Conservation (phyloP, 2,113 vertebrate species). For the Alectura lathami region DNA sequence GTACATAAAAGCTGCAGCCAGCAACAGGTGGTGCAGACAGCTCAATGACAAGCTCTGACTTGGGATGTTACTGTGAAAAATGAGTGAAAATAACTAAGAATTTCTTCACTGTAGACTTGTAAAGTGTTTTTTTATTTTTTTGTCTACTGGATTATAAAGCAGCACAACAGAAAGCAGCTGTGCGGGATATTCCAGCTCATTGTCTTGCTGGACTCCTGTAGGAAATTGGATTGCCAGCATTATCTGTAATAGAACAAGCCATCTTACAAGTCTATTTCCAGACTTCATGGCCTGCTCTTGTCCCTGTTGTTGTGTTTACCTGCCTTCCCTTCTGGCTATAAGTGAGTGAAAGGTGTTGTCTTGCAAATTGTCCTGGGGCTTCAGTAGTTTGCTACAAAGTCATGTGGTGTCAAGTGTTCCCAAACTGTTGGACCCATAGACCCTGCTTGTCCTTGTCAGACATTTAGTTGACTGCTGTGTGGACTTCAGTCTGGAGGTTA, state of each 20-base stretch:
- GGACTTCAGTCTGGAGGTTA: neutral
- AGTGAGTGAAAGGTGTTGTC: neutral
- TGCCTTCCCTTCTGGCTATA: accelerated
- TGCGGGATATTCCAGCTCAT: neutral
- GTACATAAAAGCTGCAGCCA: neutral
- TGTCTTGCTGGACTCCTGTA: neutral
- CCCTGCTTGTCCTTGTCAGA: neutral
- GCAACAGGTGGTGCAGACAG: slow-evolving; percentile 38
- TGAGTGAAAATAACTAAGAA: neutral
- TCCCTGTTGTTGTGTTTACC: neutral
- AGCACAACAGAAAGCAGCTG: neutral
- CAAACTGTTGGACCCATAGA: neutral
- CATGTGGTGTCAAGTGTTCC: neutral
- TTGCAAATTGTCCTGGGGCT: neutral
- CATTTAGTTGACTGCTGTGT: neutral
- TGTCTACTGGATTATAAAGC: neutral
- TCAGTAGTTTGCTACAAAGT: neutral
- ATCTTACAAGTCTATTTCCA: slow-evolving; percentile 12
- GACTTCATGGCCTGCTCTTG: neutral
- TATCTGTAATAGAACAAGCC: slow-evolving; percentile 14
- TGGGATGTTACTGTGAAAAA: neutral
- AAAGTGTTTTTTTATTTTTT: neutral
- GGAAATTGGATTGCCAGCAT: slow-evolving; percentile 42
- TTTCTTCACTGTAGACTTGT: accelerated
- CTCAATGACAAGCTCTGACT: neutral